These are phyloP conservation scores for Ciconia nigra DNA, from an alignment of 2,797 vertebrate species.

Conservation along the genomic window DNA sequence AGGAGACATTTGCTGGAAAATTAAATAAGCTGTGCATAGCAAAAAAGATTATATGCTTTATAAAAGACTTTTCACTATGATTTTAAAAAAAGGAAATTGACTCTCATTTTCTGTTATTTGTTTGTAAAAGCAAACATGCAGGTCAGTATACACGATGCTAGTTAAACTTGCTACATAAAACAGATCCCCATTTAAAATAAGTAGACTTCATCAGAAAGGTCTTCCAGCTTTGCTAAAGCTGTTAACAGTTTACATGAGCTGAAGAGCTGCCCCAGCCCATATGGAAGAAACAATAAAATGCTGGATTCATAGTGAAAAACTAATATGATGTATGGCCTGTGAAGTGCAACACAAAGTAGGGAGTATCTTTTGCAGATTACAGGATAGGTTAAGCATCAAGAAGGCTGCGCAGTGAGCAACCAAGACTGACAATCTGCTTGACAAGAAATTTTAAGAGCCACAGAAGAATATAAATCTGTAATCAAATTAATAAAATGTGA, in stretches of 20 bases:
- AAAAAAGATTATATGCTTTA: background rate
- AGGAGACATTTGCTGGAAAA: background rate
- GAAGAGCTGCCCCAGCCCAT: background rate
- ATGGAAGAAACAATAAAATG: background rate
- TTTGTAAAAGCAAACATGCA: background rate
- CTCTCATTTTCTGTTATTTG: background rate
- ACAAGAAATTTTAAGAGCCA: background rate
- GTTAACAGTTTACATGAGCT: background rate
- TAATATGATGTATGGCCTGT: background rate
- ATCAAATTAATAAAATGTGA: conserved; percentile 1
- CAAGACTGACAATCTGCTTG: background rate
- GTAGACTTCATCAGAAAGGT: background rate
- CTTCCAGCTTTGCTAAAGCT: background rate
- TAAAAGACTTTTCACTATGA: background rate
- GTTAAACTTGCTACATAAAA: background rate
- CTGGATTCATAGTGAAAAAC: background rate
- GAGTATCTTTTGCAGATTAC: background rate
- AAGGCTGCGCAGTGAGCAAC: background rate
- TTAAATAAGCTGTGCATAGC: background rate
- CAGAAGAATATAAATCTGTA: background rate
- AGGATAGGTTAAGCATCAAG: background rate
- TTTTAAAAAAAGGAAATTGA: background rate
- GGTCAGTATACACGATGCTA: background rate
- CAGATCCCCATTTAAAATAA: background rate
- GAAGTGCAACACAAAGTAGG: background rate